Base-by-base conservation (phyloP, 1,140 invertebrate species). In the Drosophila guanche region DNA sequence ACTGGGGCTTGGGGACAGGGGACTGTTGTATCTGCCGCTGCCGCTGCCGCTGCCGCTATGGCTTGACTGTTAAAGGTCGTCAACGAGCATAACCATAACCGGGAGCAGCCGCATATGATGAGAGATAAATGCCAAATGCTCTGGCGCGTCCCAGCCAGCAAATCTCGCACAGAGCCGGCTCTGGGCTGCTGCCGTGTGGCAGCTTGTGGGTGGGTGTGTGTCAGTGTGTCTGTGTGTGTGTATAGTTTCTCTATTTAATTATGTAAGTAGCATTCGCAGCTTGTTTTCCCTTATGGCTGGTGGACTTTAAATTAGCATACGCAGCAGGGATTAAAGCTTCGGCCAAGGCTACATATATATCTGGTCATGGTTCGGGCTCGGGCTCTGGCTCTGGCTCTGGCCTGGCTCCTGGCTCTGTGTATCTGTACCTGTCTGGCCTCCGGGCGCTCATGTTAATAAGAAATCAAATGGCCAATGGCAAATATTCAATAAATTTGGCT, bases 391-490 rank as follows among this genome's bases (percentile, higher is more conserved):
- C 16, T 12, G 45, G 12, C 16, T 55, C 47, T n/a, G n/a, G n/a
- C n/a, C 20, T 53, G 22, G 37, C 5, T 46, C 20, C 3, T 5
- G 12, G 29, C n/a, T 61, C 7, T 50, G 45, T 51, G 14, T 42
- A 20, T 41, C 6, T 59, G 7, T 12, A 10, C 33, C 33, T 42
- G 5, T 37, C 10, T 46, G 23, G 33, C 25, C 20, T 47, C 6
- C 37, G 57, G 37, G 37, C 51, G 41, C 59, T 48, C 67, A 37
- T 73, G 77, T 78, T 86, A 86, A 86, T 86, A 86, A 88, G 83
- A 86, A 88, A 86, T 86, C 83, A 88, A 86, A 86, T 86, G 80
- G 83, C 83, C 83, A 88, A 86, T 88, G 83, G 83, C 78, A 86
- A 88, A 83, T 86, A 86, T 86, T 86, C 83, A 86, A 86, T 86